phyloP scores from a whole-genome alignment of 2,888 invertebrate genomes.

The Cylloceria caligata region DNA sequence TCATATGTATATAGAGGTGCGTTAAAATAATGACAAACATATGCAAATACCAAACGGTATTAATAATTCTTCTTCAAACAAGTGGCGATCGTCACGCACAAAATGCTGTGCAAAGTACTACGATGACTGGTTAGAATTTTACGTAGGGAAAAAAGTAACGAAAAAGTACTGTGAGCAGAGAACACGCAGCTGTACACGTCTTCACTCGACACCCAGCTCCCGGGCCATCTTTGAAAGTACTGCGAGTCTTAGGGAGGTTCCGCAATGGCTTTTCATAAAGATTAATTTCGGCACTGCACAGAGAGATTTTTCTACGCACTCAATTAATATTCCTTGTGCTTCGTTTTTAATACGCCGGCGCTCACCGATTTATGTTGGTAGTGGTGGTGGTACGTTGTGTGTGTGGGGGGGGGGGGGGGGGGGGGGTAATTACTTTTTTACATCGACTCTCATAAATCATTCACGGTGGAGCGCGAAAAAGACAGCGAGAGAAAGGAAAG shows the following conservation, averaged over 20 bases:
- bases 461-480: slow-evolving; percentile 60
- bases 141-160: slow-evolving; percentile 23
- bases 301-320: slow-evolving; percentile 72
- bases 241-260: not conserved
- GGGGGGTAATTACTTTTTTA: slow-evolving; percentile 83
- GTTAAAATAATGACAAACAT: slow-evolving; percentile 19
- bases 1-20: not conserved
- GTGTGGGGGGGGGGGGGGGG: no score
- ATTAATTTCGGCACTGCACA: slow-evolving; percentile 75
- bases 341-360: slow-evolving; percentile 60
- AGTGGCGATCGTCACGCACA: slow-evolving; percentile 57
- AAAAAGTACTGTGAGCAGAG: slow-evolving; percentile 49
- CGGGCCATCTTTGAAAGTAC: slow-evolving; percentile 5
- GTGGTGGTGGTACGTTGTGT: no score
- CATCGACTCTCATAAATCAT: slow-evolving; percentile 82
- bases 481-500: slow-evolving; percentile 35
- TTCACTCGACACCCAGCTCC: slow-evolving; percentile 31
- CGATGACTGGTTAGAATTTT: slow-evolving; percentile 58
- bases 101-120: slow-evolving; percentile 58
- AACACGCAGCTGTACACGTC: slow-evolving; percentile 66
- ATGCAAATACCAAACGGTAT: slow-evolving; percentile 41
- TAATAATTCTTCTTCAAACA: slow-evolving; percentile 51
- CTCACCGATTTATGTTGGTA: slow-evolving; percentile 19
- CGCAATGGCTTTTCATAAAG: slow-evolving; percentile 72
- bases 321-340: slow-evolving; percentile 78